These are phyloP conservation scores for Taenaris catops DNA, from an alignment of 2,888 invertebrate genomes.

Conservation along the genomic window DNA sequence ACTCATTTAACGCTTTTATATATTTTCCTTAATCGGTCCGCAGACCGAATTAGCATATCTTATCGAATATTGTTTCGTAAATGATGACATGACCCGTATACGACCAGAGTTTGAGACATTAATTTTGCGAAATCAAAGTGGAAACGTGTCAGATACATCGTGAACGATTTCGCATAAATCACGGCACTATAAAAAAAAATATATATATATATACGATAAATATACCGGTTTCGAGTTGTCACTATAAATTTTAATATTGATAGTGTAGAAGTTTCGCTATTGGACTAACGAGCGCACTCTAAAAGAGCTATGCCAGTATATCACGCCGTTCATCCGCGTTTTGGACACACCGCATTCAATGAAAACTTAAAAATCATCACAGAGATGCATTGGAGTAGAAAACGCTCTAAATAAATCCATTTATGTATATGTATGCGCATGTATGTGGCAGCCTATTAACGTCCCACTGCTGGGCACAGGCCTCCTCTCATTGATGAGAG, in stretches of 20 bases:
- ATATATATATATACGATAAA: constrained; percentile 27
- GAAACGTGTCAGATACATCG: constrained; percentile 8
- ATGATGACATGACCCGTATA: constrained; percentile 30
- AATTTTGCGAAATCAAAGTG: constrained; percentile 34
- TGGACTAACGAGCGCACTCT: constrained; percentile 60
- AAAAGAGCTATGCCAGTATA: constrained; percentile 71
- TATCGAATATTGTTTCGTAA: constrained; percentile 7
- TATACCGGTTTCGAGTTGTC: constrained; percentile 45
- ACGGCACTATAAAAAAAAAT: constrained; percentile 28
- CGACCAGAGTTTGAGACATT: constrained; percentile 32
- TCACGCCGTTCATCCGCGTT: constrained; percentile 62
- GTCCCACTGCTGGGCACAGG: no score
- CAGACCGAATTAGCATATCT: constrained; percentile 10
- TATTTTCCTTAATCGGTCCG: background rate
- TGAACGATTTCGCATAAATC: constrained; percentile 32
- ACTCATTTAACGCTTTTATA: no score
- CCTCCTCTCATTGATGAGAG: no score
- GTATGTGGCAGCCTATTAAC: no score
- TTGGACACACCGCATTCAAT: constrained; percentile 51
- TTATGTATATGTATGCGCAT: no score
- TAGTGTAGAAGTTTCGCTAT: constrained; percentile 51
- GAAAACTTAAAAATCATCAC: constrained; percentile 49
- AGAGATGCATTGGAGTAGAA: constrained; percentile 45
- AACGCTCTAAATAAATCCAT: no score
- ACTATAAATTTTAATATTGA: constrained; percentile 63